A percentile compares a stretch with the other conserved stretches of the same genome.
These are phyloP conservation scores for Gouania willdenowi DNA, from an alignment of 2,797 vertebrate species.

Conservation along the genomic window DNA sequence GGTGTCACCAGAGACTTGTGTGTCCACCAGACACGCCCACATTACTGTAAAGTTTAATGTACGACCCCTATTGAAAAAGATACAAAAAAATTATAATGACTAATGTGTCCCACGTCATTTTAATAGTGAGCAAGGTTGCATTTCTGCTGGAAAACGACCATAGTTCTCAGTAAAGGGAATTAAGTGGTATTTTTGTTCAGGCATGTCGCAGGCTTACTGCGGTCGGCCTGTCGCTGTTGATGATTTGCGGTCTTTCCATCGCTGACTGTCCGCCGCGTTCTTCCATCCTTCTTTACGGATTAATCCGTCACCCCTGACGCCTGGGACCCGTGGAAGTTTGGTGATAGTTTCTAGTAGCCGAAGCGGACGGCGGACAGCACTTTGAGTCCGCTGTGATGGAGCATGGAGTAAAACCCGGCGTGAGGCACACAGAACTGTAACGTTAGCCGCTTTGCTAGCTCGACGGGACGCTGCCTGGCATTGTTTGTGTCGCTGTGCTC, in stretches of 20 bases:
- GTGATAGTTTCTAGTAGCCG: constrained; percentile 20
- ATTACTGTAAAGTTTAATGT: constrained; percentile 1
- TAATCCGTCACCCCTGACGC: too few species aligned
- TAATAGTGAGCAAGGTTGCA: accelerated
- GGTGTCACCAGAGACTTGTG: constrained; percentile 46
- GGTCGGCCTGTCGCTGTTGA: constrained; percentile 43
- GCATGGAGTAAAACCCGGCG: constrained; percentile 44
- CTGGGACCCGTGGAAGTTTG: constrained; percentile 33
- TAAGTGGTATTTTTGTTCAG: constrained; percentile 47
- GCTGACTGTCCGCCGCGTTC: too few species aligned
- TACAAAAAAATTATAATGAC: not conserved
- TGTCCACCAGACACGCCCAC: constrained; percentile 38
- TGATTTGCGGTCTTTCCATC: constrained; percentile 45
- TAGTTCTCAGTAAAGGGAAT: not conserved
- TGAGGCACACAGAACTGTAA: constrained; percentile 48
- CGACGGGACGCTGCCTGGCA: constrained; percentile 13
- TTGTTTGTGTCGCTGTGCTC: constrained; percentile 52
- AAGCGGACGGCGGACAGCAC: constrained; percentile 19
- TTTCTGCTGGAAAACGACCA: too few species aligned
- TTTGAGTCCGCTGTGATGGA: constrained; percentile 51
- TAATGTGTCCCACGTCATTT: not conserved
- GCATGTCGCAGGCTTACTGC: constrained; percentile 64
- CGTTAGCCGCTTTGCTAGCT: constrained; percentile 47
- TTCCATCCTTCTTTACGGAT: too few species aligned
- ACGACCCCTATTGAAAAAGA: not conserved